A percentile compares a stretch with the other conserved stretches of the same genome.
Evolutionary conservation across 92 coral and sea anemone species (phyloP).

Genomic region (Parazoanthus atlanticus): DNA sequence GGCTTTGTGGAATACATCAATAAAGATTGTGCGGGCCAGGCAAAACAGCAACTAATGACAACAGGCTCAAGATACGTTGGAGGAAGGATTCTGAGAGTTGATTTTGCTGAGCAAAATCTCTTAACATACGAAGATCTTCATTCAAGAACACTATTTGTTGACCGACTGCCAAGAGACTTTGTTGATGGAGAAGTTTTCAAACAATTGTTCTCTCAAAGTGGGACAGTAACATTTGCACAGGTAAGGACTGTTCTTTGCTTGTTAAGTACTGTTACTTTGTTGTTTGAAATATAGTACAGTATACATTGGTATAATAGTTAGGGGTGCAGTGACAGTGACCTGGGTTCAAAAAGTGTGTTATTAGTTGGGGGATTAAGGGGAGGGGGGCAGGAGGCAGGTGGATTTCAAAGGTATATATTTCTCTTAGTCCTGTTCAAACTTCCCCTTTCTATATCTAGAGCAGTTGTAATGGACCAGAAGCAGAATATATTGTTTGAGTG

Average conservation of each 20-base stretch:
- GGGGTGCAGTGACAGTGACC: too few relatives aligned
- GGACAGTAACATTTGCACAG: slow-evolving; percentile 92
- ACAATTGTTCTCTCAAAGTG: slow-evolving; percentile 74
- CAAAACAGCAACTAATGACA: slow-evolving; percentile 74
- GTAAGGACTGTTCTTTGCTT: slow-evolving; percentile 24
- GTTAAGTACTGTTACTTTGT: neutral
- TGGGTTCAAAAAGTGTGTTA: too few relatives aligned
- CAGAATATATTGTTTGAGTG: too few relatives aligned
- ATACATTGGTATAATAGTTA: too few relatives aligned
- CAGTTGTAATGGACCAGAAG: too few relatives aligned
- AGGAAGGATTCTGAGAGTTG: slow-evolving; percentile 82
- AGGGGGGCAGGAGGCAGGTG: too few relatives aligned
- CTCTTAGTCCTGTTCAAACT: too few relatives aligned
- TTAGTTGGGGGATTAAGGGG: too few relatives aligned
- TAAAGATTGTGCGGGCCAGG: slow-evolving; percentile 70
- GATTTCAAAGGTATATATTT: too few relatives aligned
- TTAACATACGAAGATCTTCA: slow-evolving; percentile 75
- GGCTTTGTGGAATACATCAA: slow-evolving; percentile 88
- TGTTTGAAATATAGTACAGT: neutral
- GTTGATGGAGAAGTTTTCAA: slow-evolving; percentile 75
- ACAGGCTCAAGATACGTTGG: slow-evolving; percentile 83
- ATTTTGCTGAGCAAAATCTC: slow-evolving; percentile 81
- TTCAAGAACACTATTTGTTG: slow-evolving; percentile 89
- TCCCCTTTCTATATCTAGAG: too few relatives aligned
- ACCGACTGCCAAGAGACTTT: slow-evolving; percentile 83